Evolutionary conservation across 2,113 vertebrate genomes (phyloP).

Genomic region (Callospermophilus lateralis): DNA sequence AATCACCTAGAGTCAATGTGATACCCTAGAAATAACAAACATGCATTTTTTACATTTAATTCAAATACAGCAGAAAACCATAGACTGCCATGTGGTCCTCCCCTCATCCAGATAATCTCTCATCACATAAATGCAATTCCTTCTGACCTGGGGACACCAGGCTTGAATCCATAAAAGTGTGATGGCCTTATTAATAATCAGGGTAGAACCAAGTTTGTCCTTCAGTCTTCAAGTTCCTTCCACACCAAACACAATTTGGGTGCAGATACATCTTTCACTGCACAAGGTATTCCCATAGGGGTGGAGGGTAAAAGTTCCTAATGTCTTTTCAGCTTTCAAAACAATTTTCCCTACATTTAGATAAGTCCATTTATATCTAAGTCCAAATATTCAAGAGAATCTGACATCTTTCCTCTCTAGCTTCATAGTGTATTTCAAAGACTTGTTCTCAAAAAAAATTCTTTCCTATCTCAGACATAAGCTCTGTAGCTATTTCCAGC

Average conservation of each 20-base stretch:
- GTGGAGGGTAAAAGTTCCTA: not conserved
- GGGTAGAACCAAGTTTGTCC: not conserved
- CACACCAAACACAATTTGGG: slow-evolving; percentile 24
- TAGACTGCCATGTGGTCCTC: not conserved
- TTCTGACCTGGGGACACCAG: not conserved
- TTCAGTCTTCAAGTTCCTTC: not conserved
- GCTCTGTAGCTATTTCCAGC: slow-evolving; percentile 28
- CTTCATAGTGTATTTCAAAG: slow-evolving; percentile 49
- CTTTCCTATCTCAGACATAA: slow-evolving; percentile 52
- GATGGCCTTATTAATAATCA: not conserved
- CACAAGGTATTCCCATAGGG: not conserved
- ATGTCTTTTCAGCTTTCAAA: slow-evolving; percentile 62
- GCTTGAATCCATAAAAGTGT: not conserved
- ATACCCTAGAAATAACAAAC: not conserved
- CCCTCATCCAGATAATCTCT: slow-evolving; percentile 21
- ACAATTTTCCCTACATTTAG: slow-evolving; percentile 55
- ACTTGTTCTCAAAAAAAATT: slow-evolving; percentile 60
- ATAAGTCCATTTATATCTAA: slow-evolving; percentile 37
- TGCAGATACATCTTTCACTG: not conserved
- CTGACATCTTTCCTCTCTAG: slow-evolving; percentile 12
- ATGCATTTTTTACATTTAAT: slow-evolving; percentile 39
- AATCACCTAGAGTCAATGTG: not conserved
- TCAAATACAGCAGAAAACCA: not conserved
- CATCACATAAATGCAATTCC: slow-evolving; percentile 11
- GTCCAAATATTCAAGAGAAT: slow-evolving; percentile 43